Percentiles rank a stretch among this genome's conserved stretches.
Conservation (phyloP, 2,888 invertebrate species). For the Lycaena phlaeas region DNA sequence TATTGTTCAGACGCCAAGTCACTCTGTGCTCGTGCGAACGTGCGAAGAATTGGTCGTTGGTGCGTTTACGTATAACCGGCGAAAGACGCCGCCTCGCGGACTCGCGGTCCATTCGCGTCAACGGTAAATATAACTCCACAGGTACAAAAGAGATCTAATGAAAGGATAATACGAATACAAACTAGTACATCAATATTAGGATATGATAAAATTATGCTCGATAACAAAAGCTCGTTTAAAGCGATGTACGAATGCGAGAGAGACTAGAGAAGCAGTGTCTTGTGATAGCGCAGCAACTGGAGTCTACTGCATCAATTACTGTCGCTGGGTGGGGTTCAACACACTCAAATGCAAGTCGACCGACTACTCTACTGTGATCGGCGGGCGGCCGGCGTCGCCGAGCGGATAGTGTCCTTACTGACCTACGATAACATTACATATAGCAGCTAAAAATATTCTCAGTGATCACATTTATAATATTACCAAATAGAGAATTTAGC, state of each 20-base stretch:
- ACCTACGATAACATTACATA: constrained; percentile 60
- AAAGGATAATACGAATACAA: constrained; percentile 69
- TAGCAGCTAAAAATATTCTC: constrained; percentile 68
- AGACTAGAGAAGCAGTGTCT: constrained; percentile 68
- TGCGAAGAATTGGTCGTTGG: constrained; percentile 47
- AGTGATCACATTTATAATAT: constrained; percentile 69
- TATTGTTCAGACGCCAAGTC: constrained; percentile 40
- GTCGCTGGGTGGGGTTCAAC: constrained; percentile 52
- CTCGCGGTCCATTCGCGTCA: constrained; percentile 35
- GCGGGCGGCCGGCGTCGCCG: constrained; percentile 15
- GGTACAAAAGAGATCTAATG: constrained; percentile 73
- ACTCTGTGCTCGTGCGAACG: neutral
- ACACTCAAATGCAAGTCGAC: constrained; percentile 41
- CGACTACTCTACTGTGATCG: constrained; percentile 26
- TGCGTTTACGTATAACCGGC: constrained; percentile 43
- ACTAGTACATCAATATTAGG: constrained; percentile 59
- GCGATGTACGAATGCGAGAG: constrained; percentile 60
- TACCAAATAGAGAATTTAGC: constrained; percentile 71
- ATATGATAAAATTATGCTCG: constrained; percentile 70
- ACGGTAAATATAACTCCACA: constrained; percentile 64
- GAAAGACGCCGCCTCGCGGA: constrained; percentile 1
- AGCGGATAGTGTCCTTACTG: constrained; percentile 45
- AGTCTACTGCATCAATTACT: constrained; percentile 72
- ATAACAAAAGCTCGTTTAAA: constrained; percentile 54
- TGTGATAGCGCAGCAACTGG: constrained; percentile 49